phyloP scores from a whole-genome alignment of 2,113 vertebrate species.

The Cynopterus brachyotis region DNA sequence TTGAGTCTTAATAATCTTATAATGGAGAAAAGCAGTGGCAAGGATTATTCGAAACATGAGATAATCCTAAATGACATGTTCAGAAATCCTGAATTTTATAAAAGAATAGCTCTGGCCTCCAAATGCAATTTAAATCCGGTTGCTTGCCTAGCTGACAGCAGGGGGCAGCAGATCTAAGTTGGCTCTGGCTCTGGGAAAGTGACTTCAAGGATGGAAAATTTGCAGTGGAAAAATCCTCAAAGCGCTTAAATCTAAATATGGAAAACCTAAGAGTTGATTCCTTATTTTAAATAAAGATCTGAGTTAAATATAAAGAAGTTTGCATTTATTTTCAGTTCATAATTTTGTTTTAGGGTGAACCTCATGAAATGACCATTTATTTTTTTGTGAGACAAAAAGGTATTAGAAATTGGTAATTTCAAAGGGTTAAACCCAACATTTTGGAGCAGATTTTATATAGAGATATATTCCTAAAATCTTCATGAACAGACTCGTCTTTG shows the following conservation, averaged over 20 bases:
- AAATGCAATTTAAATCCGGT: background rate
- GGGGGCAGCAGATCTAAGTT: conserved; percentile 61
- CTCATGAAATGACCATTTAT: background rate
- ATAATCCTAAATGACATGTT: conserved; percentile 49
- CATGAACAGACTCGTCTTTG: background rate
- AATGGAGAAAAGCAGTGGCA: background rate
- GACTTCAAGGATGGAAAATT: conserved; percentile 44
- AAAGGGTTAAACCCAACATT: background rate
- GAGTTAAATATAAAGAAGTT: background rate
- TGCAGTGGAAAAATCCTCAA: conserved; percentile 52
- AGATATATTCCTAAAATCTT: background rate
- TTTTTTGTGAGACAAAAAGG: background rate
- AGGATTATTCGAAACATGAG: conserved; percentile 48
- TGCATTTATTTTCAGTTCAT: background rate
- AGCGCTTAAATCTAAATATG: conserved; percentile 25
- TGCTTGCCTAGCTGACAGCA: conserved; percentile 36
- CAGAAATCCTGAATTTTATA: conserved; percentile 20
- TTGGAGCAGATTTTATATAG: background rate
- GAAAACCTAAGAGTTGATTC: background rate
- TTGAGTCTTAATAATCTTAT: conserved; percentile 26
- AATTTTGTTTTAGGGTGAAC: background rate
- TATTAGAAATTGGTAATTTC: background rate
- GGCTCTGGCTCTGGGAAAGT: background rate
- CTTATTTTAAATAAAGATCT: background rate
- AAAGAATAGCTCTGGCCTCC: background rate